Evolutionary conservation across 2,797 vertebrate species (phyloP).

Genomic region (Macrochelys suwanniensis): DNA sequence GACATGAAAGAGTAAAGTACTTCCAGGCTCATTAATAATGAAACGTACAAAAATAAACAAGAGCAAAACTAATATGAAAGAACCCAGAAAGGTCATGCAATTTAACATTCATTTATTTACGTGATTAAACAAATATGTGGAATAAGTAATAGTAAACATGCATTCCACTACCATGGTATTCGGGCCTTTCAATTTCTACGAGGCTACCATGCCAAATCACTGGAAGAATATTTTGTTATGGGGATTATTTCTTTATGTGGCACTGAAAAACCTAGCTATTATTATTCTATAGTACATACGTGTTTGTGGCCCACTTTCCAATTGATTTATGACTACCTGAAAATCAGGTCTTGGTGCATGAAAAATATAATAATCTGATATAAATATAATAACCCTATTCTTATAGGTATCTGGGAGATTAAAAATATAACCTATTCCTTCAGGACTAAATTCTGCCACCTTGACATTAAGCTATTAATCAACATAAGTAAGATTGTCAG

Average conservation of each 20-base stretch:
- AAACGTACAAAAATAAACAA: conserved; percentile 57
- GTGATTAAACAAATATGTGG: conserved; percentile 53
- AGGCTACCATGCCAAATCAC: not conserved
- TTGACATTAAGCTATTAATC: not conserved
- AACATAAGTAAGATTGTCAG: not conserved
- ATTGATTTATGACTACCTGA: not conserved
- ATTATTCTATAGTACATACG: not conserved
- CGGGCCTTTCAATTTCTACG: conserved; percentile 26
- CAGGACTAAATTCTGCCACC: not conserved
- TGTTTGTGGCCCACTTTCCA: not conserved
- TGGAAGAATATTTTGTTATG: conserved; percentile 12
- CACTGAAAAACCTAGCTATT: not conserved
- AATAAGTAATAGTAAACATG: conserved; percentile 41
- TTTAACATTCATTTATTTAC: conserved; percentile 41
- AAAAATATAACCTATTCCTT: not conserved
- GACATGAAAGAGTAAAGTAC: conserved; percentile 23
- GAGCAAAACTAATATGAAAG: conserved; percentile 39
- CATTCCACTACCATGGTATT: conserved; percentile 26
- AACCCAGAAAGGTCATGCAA: not conserved
- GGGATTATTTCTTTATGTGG: not conserved
- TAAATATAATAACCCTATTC: not conserved
- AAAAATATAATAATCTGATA: not conserved
- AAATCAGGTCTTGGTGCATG: not conserved
- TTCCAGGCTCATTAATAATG: conserved; percentile 45
- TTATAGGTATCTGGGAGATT: not conserved